phyloP scores from a whole-genome alignment of 1,140 invertebrate species.

The Coenobita brevimanus region DNA sequence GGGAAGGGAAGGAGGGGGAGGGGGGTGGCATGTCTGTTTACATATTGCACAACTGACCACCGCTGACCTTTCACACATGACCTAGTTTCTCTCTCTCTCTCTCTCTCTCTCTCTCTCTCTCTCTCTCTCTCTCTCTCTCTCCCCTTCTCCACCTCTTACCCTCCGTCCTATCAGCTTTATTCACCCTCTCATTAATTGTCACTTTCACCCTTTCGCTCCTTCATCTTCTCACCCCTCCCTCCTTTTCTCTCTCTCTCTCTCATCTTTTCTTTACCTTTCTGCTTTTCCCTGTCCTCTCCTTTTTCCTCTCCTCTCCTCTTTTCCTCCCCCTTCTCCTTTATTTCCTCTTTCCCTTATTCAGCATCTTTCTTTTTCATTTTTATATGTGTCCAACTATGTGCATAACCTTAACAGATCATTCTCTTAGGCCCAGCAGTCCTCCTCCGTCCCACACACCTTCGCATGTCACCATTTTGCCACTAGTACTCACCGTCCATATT shows the following conservation, averaged over 20 bases:
- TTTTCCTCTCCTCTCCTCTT: not conserved
- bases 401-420: no score
- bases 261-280: not conserved
- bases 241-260: no score
- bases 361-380: not conserved
- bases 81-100: not conserved
- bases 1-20: no score
- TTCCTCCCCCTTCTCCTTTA: not conserved
- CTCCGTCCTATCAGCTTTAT: not conserved
- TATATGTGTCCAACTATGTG: not conserved
- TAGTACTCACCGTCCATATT: no score
- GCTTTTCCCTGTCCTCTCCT: not conserved
- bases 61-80: no score
- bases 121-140: slow-evolving; percentile 41
- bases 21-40: no score
- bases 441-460: no score
- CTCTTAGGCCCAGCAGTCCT: no score
- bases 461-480: no score
- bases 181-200: not conserved
- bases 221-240: not conserved
- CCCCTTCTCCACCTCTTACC: not conserved
- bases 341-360: not conserved
- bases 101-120: slow-evolving; percentile 35
- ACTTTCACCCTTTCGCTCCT: not conserved
- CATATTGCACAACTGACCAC: no score